Evolutionary conservation across 2,113 vertebrate genomes (phyloP), one percentile per base, ranked within the genome.

Genomic region (Apaloderma vittatum): DNA sequence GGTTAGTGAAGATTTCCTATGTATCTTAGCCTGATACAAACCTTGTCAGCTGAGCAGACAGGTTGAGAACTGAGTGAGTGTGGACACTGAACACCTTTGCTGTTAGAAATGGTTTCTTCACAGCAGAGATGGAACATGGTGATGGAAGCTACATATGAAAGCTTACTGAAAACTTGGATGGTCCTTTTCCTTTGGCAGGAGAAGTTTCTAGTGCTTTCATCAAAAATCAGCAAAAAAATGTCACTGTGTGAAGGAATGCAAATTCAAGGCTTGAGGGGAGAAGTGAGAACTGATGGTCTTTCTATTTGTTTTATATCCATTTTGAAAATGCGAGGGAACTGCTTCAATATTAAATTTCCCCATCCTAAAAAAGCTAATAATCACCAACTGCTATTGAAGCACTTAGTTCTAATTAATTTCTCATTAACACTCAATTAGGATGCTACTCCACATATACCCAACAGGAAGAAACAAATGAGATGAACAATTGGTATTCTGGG

Each of bases 371-470:
- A 96, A 89, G 40, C 80, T 97, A 96, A 91, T 95, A 91, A 94
- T 93, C 70, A 88, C 52, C 77, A 71, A 61, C 49, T 94, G 45
- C 52, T 91, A 87, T 36, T 62, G 93, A 97, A 96, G 40, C 37
- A 96, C 73, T 96, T 95, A 73, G 92, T 96, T 94, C 51, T 91
- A 93, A 96, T 97, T 95, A 97, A 90, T 49, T 90, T 49, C 67
- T 97, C 88, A 94, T 97, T 97, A 96, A 88, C 51, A 48, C 73
- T 93, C 45, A 85, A 66, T 94, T 94, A 95, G 88, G 65, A 96
- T 93, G 86, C 76, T 73, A 90, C 62, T 93, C 65, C 68, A 92
- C 70, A 95, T 88, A 91, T 80, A 97, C 83, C 48, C 86, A 95
- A 90, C 57, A 96, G 89, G 36, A 84, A 94, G 54, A 96, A 96